These are phyloP conservation scores for Cebidichthys violaceus DNA, from an alignment of 2,113 vertebrate species.

Conservation along the genomic window DNA sequence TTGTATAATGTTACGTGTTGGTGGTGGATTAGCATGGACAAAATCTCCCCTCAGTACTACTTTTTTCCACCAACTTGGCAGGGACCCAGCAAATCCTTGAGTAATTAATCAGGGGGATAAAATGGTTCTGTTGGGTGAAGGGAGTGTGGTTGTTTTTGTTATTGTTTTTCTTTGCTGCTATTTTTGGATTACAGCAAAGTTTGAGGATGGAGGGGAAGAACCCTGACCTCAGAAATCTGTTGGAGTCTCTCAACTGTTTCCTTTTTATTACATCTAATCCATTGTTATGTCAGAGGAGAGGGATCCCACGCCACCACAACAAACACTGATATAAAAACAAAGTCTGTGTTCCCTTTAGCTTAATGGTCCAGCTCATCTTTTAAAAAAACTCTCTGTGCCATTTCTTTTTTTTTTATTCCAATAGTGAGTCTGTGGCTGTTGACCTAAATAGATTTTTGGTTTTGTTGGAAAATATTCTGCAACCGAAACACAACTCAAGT, in stretches of 20 bases:
- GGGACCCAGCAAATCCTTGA: slow-evolving; percentile 56
- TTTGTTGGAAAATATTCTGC: background rate
- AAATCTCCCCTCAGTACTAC: slow-evolving; percentile 56
- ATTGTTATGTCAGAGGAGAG: slow-evolving; percentile 56
- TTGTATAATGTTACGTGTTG: slow-evolving; percentile 49
- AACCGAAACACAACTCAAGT: background rate
- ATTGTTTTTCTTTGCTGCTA: slow-evolving; percentile 16
- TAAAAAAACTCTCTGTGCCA: slow-evolving; percentile 7
- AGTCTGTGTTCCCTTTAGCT: slow-evolving; percentile 8
- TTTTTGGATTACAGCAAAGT: slow-evolving; percentile 53
- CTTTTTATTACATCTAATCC: slow-evolving; percentile 62
- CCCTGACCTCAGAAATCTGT: slow-evolving; percentile 59
- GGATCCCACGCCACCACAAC: slow-evolving; percentile 19
- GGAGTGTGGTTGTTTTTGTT: slow-evolving; percentile 45
- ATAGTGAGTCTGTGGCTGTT: background rate
- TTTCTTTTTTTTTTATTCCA: background rate
- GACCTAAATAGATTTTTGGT: background rate
- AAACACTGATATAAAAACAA: slow-evolving; percentile 33
- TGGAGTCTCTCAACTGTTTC: slow-evolving; percentile 44
- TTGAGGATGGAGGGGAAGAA: slow-evolving; percentile 41
- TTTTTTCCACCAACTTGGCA: slow-evolving; percentile 55
- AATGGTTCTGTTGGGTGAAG: slow-evolving; percentile 40
- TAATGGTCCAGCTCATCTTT: slow-evolving; percentile 20
- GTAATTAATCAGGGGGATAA: slow-evolving; percentile 57
- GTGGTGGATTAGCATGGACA: slow-evolving; percentile 57